Percentiles rank a stretch among this genome's conserved stretches.
Conservation (phyloP, 1,140 invertebrate species). For the Brachionus paranguensis region DNA sequence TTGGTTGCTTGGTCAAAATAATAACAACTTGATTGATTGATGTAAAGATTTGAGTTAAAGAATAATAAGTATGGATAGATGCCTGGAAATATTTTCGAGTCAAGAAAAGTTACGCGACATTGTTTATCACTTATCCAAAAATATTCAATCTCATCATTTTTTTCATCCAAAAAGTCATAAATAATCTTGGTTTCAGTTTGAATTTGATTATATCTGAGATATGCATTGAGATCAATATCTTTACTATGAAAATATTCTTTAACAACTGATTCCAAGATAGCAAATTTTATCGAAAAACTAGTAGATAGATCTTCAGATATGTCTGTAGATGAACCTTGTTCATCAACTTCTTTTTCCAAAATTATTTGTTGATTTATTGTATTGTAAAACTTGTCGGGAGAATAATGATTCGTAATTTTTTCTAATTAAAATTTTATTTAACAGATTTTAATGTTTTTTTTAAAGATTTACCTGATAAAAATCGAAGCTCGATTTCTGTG, state of each 20-base stretch:
- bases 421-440: no score
- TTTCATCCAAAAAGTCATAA: not conserved
- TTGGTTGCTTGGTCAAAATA: slow-evolving; percentile 20
- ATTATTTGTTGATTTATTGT: not conserved
- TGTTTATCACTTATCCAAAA: not conserved
- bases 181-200: not conserved
- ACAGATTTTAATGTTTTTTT: no score
- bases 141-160: not conserved
- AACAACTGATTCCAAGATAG: not conserved
- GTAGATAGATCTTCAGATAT: not conserved
- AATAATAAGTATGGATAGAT: not conserved
- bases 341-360: not conserved
- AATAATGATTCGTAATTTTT: not conserved
- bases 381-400: slow-evolving; percentile 4
- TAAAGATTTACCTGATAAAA: not conserved
- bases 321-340: not conserved
- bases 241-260: not conserved
- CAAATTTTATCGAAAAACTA: not conserved
- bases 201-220: not conserved
- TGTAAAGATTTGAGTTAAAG: slow-evolving; percentile 14
- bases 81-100: not conserved
- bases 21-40: not conserved
- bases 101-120: not conserved
- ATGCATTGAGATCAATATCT: not conserved
- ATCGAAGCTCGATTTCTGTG: not conserved